Evolutionary conservation across 2,797 vertebrate species (phyloP), one percentile per base, ranked within the genome.

Genomic region (Peromyscus attwateri): DNA sequence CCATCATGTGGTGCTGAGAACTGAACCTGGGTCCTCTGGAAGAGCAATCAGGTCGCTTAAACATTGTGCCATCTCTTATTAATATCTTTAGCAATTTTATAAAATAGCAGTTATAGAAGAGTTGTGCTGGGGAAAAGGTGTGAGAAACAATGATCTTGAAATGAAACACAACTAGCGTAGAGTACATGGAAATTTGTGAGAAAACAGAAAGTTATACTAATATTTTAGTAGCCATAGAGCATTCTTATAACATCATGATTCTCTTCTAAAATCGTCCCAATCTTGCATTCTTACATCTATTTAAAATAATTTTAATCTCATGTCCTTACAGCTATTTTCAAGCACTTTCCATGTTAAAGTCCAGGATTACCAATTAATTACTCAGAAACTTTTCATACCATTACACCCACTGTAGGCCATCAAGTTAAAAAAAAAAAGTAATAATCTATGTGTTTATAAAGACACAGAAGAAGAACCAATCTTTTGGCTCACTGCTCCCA

Each of bases 351-450:
- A 76, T 34, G 16, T 11, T 23, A 76, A 70, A 57, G 14, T 55
- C 55, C 25, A 75, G 57, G 19, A 3, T n/a, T 43, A n/a, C 5
- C 19, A 14, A 64, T 29, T 23, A 75, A 40, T 0, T 14, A 5
- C 60, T 60, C 31, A 49, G 77, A 49, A 79, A 46, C 2, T 11
- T 60, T 62, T 13, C 52, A 27, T 40, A 34, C 29, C 37, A 3
- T 16, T 1, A 43, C 1, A 43, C 1, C 3, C 34, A 40, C 21
- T 82, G 11, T 4, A 52, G 31, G 0, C 4, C 40, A 23, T 11
- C 21, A 40, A 52, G 34, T 40, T 29, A 16, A 55, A 55, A 55
- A 55, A 52, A n/a, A 83, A 71, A 83, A 62, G 2, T 46, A 83
- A 68, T 57, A 1, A 1, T 57, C 4, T 19, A 5, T 3, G 2